Conservation (phyloP, 2,113 vertebrate genomes). For the Tragelaphus imberbis region DNA sequence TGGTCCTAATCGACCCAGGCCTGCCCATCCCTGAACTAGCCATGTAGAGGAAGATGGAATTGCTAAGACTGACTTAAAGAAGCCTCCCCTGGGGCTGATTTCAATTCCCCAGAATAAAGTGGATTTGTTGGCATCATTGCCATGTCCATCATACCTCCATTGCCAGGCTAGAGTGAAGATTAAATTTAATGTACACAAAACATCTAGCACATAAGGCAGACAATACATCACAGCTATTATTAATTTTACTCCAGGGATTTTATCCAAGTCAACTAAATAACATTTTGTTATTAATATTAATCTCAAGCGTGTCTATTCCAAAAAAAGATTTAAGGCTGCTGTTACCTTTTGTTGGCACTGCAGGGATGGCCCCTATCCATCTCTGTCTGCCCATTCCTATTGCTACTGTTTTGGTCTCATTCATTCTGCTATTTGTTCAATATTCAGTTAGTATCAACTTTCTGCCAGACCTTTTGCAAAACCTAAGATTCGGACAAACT, state of each 20-base stretch:
- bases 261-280: constrained; percentile 50
- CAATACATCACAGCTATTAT: constrained; percentile 13
- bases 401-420: not conserved
- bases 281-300: constrained; percentile 68
- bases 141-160: not conserved
- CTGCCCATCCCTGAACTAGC: not conserved
- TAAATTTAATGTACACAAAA: not conserved
- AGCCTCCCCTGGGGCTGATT: not conserved
- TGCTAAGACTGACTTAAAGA: not conserved
- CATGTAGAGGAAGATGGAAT: not conserved
- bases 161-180: not conserved
- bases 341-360: constrained; percentile 26
- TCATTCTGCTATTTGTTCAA: constrained; percentile 6
- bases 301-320: constrained; percentile 34
- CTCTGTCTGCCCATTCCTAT: not conserved
- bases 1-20: not conserved
- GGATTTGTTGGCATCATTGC: not conserved
- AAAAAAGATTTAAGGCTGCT: constrained; percentile 32
- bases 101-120: not conserved
- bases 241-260: constrained; percentile 39
- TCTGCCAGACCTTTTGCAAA: not conserved
- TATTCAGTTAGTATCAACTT: not conserved
- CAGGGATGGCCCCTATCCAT: not conserved
- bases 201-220: not conserved
- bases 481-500: not conserved